These are phyloP conservation scores for Pristionchus entomophagus DNA, from an alignment of 2,888 invertebrate genomes.

Conservation along the genomic window DNA sequence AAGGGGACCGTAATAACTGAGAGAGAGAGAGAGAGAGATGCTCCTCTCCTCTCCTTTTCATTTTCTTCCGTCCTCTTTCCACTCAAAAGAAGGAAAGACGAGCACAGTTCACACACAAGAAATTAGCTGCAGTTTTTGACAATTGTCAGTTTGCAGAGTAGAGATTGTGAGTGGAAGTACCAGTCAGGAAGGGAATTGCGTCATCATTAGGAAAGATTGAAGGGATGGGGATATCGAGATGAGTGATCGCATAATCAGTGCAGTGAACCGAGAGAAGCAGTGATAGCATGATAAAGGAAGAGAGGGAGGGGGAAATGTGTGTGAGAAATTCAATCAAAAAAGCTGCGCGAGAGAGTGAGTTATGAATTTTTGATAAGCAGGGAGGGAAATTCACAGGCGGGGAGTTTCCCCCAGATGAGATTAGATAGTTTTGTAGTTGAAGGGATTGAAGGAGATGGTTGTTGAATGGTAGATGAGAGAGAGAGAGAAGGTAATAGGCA, in stretches of 20 bases:
- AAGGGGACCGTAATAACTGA: constrained; percentile 16
- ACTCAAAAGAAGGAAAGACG: neutral
- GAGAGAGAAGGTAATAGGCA: neutral
- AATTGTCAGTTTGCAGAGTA: neutral
- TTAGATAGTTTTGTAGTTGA: too few species aligned
- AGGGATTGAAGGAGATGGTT: neutral
- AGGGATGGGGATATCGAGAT: neutral
- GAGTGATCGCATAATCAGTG: constrained; percentile 16
- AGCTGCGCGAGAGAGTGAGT: constrained; percentile 17
- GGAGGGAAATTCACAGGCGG: neutral
- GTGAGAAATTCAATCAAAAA: constrained; percentile 21
- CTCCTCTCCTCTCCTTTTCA: constrained; percentile 13
- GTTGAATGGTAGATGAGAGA: neutral
- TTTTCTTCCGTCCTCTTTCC: neutral
- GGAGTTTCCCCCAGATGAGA: too few species aligned
- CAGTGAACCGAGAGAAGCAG: neutral
- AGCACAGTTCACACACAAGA: neutral
- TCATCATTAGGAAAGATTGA: neutral
- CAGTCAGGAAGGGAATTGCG: neutral
- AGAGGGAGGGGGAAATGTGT: constrained; percentile 1
- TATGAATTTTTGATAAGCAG: constrained; percentile 37
- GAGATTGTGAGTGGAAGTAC: neutral
- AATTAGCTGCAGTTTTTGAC: constrained; percentile 19
- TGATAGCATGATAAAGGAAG: neutral
- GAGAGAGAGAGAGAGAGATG: too few species aligned